Evolutionary conservation across 2,113 vertebrate genomes (phyloP).

Genomic region (Neotragus pygmaeus): DNA sequence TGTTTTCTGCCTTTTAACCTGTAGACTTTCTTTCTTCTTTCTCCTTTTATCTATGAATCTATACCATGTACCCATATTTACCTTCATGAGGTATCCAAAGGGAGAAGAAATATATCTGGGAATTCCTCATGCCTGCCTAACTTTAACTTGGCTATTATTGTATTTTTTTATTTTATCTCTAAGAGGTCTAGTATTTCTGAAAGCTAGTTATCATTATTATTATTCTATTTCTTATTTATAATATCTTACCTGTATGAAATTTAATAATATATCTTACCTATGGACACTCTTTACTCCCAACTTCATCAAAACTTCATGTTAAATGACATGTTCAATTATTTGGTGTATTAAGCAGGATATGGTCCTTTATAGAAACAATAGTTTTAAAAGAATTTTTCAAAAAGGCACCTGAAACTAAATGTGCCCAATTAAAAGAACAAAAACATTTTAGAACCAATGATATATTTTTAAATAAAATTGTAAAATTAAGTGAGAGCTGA

Average conservation of each 20-base stretch:
- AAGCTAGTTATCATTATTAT: neutral
- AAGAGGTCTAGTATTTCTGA: neutral
- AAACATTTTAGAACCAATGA: neutral
- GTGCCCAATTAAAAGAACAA: neutral
- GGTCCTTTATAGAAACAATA: neutral
- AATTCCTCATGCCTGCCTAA: neutral
- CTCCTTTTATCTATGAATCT: neutral
- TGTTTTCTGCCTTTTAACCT: neutral
- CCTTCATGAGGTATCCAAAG: neutral
- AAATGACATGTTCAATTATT: neutral
- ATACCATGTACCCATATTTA: neutral
- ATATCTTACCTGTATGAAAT: neutral
- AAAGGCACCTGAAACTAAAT: neutral
- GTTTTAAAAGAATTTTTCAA: neutral
- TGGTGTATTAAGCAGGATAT: neutral
- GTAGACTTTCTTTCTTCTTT: neutral
- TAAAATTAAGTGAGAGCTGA: neutral
- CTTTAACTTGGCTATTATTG: neutral
- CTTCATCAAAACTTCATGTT: neutral
- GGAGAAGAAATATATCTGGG: neutral
- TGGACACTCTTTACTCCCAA: neutral
- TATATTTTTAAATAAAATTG: neutral
- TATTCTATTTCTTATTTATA: neutral
- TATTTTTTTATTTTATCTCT: neutral
- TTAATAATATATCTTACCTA: neutral